phyloP scores from a whole-genome alignment of 2,113 vertebrate genomes.

The Atractosteus spatula region DNA sequence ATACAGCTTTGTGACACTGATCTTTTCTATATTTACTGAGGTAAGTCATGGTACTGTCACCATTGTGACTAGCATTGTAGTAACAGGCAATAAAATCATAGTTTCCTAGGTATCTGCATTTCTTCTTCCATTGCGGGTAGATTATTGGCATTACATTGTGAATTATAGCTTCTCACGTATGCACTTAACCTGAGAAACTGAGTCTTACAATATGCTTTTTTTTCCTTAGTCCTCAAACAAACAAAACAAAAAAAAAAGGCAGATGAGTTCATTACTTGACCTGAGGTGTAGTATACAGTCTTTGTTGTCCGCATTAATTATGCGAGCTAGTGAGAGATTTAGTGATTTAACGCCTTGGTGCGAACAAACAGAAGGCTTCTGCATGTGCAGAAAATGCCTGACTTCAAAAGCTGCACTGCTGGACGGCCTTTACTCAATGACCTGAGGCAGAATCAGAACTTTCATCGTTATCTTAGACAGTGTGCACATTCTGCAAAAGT shows the following conservation, averaged over 20 bases:
- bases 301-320: constrained; percentile 5
- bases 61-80: too few relatives aligned
- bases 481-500: background rate
- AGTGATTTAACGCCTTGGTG: background rate
- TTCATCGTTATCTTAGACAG: background rate
- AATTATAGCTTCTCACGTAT: too few relatives aligned
- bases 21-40: too few relatives aligned
- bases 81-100: too few relatives aligned
- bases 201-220: too few relatives aligned
- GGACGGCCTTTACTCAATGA: background rate
- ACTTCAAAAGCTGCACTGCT: background rate
- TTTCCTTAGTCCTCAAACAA: background rate
- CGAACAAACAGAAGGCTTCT: background rate
- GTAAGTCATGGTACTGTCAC: too few relatives aligned
- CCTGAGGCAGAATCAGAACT: background rate
- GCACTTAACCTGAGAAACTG: too few relatives aligned
- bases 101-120: too few relatives aligned
- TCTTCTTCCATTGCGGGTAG: too few relatives aligned
- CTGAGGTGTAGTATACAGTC: background rate
- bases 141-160: too few relatives aligned
- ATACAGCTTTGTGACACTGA: too few relatives aligned
- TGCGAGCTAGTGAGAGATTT: background rate
- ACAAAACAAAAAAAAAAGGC: background rate
- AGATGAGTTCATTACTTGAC: background rate
- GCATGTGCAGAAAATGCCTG: background rate